Base-by-base conservation (phyloP, 2,888 invertebrate species). In the Miltochrista miniata region DNA sequence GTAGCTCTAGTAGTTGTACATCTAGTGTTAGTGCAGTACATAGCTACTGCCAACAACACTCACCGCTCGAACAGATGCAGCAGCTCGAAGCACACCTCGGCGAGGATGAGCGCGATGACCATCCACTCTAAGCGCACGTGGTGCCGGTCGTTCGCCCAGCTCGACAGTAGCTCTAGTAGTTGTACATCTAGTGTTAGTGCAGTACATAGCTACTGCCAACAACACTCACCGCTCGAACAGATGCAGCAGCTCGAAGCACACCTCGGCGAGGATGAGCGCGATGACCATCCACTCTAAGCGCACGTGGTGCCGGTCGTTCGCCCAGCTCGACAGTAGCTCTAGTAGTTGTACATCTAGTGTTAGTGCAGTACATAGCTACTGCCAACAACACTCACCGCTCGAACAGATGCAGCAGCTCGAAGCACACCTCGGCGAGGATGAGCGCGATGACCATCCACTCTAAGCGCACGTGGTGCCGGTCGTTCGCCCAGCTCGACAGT, bases 391-490 rank as follows among this genome's bases (percentile, higher is more conserved):
- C 45, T 50, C 93, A 95, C 76, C 94, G 91, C 70, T 96, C 96
- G 37, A 94, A 81, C 72, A 95, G 95, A 81, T 97, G 97, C 43
- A 97, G 84, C 47, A 94, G 91, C 87, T 97, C 97, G 83, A 97
- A 97, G 57, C 93, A 94, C 12, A 99, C 99, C 90, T 99, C 99
- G 0, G 98, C 96, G 93, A 98, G 94, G 86, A 99, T 99, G 35
- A 99, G 94, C 15, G 96, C 92, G 56, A 99, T 99, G 63, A 99
- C 98, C 96, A 99, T 98, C 98, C 98, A 98, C 84, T 99, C 99
- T 0, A 99, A 93, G 0, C 98, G 93, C 10, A 97, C 94, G 83
- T 98, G 98, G 87, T 99, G 99, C 9, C 95, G 93, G 87, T 99
- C 98, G 49, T 96, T 97, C 24, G 99, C 93, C 93, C 98, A 97